phyloP scores from a whole-genome alignment of 2,113 vertebrate species.

The Syrmaticus mikado region DNA sequence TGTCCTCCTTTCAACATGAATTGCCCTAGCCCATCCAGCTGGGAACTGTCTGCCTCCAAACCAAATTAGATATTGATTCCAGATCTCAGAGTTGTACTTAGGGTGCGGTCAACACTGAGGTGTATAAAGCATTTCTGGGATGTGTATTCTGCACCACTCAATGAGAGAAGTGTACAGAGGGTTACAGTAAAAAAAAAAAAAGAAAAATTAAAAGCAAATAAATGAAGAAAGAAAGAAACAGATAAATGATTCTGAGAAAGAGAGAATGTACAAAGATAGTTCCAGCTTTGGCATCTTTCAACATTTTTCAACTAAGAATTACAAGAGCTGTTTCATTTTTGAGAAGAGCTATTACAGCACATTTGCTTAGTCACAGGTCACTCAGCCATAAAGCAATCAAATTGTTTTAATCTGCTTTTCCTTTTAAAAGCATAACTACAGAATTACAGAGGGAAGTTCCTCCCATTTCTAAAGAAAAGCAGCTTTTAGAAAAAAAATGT shows the following conservation, averaged over 20 bases:
- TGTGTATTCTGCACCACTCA: neutral
- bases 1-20: neutral
- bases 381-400: neutral
- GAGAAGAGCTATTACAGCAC: constrained; percentile 3
- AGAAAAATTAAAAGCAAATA: neutral
- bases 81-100: neutral
- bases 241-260: neutral
- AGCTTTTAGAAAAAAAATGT: constrained; percentile 8
- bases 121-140: neutral
- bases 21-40: neutral
- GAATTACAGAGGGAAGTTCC: neutral
- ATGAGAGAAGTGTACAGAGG: neutral
- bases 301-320: neutral
- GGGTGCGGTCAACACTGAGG: neutral
- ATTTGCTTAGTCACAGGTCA: neutral
- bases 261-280: neutral
- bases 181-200: neutral
- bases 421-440: constrained; percentile 21
- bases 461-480: neutral
- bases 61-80: neutral
- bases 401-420: constrained; percentile 26
- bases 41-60: neutral
- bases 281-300: neutral
- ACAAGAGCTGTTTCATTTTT: neutral
- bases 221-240: neutral